Conservation (phyloP, 2,888 invertebrate genomes). For the Mystacides longicornis region DNA sequence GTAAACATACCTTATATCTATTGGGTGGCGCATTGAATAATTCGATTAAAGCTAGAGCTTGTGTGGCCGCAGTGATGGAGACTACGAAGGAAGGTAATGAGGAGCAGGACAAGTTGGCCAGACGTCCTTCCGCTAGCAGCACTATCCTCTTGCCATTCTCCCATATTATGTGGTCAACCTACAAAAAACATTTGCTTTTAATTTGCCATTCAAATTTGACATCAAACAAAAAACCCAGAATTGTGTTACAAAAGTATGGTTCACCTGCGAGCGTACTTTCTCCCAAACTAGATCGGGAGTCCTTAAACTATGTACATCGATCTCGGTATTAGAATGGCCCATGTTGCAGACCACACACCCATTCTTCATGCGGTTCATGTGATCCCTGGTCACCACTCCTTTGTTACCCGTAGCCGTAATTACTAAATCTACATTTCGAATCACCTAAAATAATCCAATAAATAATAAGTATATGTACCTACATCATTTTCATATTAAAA, state of each 20-base stretch:
- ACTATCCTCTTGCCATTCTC: conserved; percentile 94
- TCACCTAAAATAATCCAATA: conserved; percentile 60
- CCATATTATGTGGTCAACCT: conserved; percentile 97
- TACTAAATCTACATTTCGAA: conserved; percentile 87
- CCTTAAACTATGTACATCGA: conserved; percentile 85
- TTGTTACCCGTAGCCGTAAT: conserved; percentile 98
- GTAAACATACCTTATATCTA: conserved; percentile 66
- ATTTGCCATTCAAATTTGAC: too few relatives aligned
- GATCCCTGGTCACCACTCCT: conserved; percentile 89
- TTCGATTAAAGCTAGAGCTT: conserved; percentile 94
- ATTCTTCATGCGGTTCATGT: conserved; percentile 95
- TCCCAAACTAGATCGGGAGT: conserved; percentile 97
- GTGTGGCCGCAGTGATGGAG: conserved; percentile 95
- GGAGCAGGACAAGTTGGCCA: conserved; percentile 94
- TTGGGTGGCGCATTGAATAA: conserved; percentile 92
- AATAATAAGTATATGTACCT: too few relatives aligned
- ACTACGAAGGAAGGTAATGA: conserved; percentile 97
- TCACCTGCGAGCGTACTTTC: conserved; percentile 82
- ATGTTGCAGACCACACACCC: conserved; percentile 95
- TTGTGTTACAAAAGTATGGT: background rate
- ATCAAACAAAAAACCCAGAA: background rate
- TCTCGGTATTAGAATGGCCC: conserved; percentile 96
- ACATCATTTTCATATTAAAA: too few relatives aligned
- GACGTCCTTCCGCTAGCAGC: conserved; percentile 86
- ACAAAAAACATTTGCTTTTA: conserved; percentile 17